A percentile compares a stretch with the other conserved stretches of the same genome.
These are phyloP conservation scores for Brachypalpus laphriformis DNA, from an alignment of 2,888 invertebrate species.

Conservation along the genomic window DNA sequence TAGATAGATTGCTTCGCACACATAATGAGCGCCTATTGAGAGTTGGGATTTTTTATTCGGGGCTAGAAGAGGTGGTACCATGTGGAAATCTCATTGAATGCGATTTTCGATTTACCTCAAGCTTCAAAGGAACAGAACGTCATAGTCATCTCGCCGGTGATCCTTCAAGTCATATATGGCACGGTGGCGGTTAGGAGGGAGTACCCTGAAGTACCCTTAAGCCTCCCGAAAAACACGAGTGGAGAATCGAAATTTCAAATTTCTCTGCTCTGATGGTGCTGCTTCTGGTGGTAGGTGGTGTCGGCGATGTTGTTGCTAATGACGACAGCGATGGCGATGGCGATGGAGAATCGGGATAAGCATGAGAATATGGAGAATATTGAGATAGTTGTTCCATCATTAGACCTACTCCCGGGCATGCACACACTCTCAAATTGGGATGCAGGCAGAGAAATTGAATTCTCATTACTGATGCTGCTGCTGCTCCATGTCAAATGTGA, in stretches of 20 bases:
- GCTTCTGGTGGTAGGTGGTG: not conserved
- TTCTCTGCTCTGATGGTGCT: conserved; percentile 7
- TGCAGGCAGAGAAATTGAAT: conserved; percentile 61
- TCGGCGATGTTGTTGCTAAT: not conserved
- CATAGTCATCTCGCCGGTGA: conserved; percentile 29
- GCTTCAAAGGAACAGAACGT: conserved; percentile 32
- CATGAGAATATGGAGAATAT: conserved; percentile 40
- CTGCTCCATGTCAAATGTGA: conserved; percentile 44
- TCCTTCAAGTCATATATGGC: conserved; percentile 42
- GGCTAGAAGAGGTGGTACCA: conserved; percentile 1
- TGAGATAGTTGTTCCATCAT: conserved; percentile 46
- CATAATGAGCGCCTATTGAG: conserved; percentile 59
- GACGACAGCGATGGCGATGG: conserved; percentile 11
- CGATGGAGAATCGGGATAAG: not conserved
- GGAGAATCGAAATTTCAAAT: conserved; percentile 45
- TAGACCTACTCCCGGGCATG: conserved; percentile 46
- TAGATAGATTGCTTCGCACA: conserved; percentile 7
- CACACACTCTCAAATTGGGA: conserved; percentile 44
- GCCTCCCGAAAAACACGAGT: conserved; percentile 59
- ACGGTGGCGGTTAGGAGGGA: not conserved
- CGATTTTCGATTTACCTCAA: conserved; percentile 42
- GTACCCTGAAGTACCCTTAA: conserved; percentile 38
- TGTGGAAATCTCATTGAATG: conserved; percentile 28
- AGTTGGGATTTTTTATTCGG: not conserved
- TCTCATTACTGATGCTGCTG: conserved; percentile 55